These are phyloP conservation scores for Cantharis rufa DNA, from an alignment of 2,888 invertebrate genomes.

Conservation along the genomic window DNA sequence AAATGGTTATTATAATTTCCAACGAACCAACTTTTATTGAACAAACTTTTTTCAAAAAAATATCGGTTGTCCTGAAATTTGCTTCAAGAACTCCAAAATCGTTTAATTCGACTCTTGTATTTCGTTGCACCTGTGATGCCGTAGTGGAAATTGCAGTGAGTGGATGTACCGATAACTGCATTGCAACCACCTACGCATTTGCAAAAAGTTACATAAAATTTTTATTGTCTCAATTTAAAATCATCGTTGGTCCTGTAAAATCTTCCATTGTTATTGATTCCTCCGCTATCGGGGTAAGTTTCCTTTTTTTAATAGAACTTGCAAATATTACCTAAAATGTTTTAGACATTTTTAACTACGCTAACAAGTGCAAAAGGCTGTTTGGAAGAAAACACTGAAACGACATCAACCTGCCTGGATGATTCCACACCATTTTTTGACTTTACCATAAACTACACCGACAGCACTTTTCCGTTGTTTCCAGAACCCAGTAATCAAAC, in stretches of 20 bases:
- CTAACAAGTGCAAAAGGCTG: background rate
- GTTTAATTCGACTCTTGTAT: background rate
- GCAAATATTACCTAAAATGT: background rate
- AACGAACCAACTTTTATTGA: background rate
- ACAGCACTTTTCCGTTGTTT: constrained; percentile 41
- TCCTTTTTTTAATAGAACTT: background rate
- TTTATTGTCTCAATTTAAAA: background rate
- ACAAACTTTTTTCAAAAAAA: background rate
- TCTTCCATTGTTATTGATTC: background rate
- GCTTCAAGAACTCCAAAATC: background rate
- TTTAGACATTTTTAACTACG: background rate
- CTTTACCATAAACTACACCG: background rate
- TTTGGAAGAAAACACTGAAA: background rate
- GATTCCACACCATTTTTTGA: background rate
- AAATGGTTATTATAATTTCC: background rate
- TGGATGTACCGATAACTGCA: constrained; percentile 47
- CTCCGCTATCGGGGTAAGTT: background rate
- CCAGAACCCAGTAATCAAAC: constrained; percentile 33
- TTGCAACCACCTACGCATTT: constrained; percentile 47
- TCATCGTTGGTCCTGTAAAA: background rate
- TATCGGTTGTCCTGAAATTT: background rate
- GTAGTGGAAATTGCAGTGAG: constrained; percentile 31
- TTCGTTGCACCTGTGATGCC: constrained; percentile 40
- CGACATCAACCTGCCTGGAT: background rate
- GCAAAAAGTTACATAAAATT: constrained; percentile 2